These are phyloP conservation scores for Lethenteron reissneri DNA, from an alignment of 2,113 vertebrate genomes.

Conservation along the genomic window DNA sequence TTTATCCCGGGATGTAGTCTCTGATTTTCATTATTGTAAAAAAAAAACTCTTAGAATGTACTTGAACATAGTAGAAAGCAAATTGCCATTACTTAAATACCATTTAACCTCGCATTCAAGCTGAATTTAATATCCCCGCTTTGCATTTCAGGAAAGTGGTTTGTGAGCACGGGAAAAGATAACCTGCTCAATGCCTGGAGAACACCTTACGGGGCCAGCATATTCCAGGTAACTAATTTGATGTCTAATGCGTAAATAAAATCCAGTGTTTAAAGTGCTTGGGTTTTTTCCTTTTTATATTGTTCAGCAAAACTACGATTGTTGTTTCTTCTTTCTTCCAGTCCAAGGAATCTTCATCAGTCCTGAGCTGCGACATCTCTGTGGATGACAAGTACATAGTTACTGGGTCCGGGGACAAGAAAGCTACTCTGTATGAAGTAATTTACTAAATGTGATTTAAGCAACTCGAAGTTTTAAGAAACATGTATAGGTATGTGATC, in stretches of 20 bases:
- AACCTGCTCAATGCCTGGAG: slow-evolving; percentile 60
- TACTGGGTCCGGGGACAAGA: slow-evolving; percentile 49
- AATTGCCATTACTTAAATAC: no score
- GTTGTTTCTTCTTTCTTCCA: slow-evolving; percentile 13
- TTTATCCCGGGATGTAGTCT: no score
- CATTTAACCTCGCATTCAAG: no score
- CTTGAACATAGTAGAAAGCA: no score
- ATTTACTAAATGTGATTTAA: slow-evolving; percentile 28
- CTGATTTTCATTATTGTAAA: no score
- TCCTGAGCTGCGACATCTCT: slow-evolving; percentile 58
- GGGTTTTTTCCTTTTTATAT: no score
- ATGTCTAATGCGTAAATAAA: no score
- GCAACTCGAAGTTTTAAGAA: no score
- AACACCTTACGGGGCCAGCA: slow-evolving; percentile 56
- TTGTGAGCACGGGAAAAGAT: slow-evolving; percentile 61
- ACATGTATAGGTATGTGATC: no score
- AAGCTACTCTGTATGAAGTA: slow-evolving; percentile 57
- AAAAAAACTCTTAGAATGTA: no score
- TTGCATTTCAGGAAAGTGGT: slow-evolving; percentile 43
- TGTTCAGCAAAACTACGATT: background rate
- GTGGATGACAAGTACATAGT: slow-evolving; percentile 45
- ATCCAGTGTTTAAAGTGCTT: no score
- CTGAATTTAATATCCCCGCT: no score
- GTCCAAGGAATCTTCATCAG: slow-evolving; percentile 42
- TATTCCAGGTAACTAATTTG: slow-evolving; percentile 40